These are phyloP conservation scores for Sebastiscus tertius DNA, from an alignment of 2,797 vertebrate genomes.

Conservation along the genomic window DNA sequence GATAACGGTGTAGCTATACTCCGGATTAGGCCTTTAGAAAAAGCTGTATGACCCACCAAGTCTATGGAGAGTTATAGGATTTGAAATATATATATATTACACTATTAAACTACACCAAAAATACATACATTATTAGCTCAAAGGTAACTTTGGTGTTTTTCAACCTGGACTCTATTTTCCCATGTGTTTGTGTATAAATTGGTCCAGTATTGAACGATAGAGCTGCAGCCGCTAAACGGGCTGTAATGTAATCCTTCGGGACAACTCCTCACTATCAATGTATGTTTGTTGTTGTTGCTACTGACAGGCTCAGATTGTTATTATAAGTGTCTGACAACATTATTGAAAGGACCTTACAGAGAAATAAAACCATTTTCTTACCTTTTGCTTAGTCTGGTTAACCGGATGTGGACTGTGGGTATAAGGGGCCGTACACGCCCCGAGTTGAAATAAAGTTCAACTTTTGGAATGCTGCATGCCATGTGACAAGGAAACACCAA, in stretches of 20 bases:
- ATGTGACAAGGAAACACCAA: too few relatives aligned
- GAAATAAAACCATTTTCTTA: background rate
- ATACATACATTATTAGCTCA: slow-evolving; percentile 64
- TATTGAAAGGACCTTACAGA: background rate
- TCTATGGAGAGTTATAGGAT: slow-evolving; percentile 58
- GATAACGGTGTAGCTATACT: slow-evolving; percentile 33
- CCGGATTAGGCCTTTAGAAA: slow-evolving; percentile 61
- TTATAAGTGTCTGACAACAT: background rate
- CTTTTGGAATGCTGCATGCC: too few relatives aligned
- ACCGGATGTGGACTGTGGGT: background rate
- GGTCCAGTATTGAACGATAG: background rate
- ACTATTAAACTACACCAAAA: slow-evolving; percentile 72
- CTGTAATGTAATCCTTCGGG: background rate
- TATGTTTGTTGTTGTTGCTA: background rate
- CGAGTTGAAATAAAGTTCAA: too few relatives aligned
- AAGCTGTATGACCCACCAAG: slow-evolving; percentile 58
- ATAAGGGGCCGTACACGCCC: background rate
- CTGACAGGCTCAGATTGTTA: background rate
- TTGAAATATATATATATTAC: slow-evolving; percentile 56
- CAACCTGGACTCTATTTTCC: background rate
- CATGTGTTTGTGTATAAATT: background rate
- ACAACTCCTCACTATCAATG: background rate
- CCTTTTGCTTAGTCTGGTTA: background rate
- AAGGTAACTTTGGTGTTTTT: background rate
- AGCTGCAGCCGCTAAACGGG: background rate